Evolutionary conservation across 2,113 vertebrate species (phyloP), one percentile per base, ranked within the genome.

Genomic region (Eulemur macaco): DNA sequence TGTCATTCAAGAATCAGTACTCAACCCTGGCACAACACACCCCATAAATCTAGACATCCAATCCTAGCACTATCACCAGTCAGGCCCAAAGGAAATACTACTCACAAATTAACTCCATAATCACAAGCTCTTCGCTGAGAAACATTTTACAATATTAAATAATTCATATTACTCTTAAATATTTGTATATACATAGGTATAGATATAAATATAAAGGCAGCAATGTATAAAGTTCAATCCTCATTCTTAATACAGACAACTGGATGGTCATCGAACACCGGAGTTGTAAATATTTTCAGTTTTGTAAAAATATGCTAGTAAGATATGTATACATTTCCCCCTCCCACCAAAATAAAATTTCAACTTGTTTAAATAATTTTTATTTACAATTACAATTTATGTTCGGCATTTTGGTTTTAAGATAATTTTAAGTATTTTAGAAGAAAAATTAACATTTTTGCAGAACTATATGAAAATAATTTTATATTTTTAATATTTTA

Each of bases 141-240:
- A 69, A 96, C 34, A 89, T 45, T 63, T 85, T 85, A 89, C 54
- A 89, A 29, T 89, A 77, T 42, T 58, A 89, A 83, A 82, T 31
- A 31, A 92, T 95, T 85, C 64, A 80, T 73, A n/a, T 29, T 56
- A 17, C 8, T 83, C 23, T 88, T 34, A 64, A 85, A 58, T 50
- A 78, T 71, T 89, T 64, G 23, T 20, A 20, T 63, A 27, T 10
- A 31, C 39, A 10, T 78, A 78, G 31, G 39, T 64, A n/a, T 50
- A 63, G 73, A 74, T 81, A 86, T 34, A 96, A 93, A 73, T 54
- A 64, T 66, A 87, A 54, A 91, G 23, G 50, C 17, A 64, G 50
- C 39, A 63, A 63, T n/a, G 20, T n/a, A 54, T 80, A 39, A 66
- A 56, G 42, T 25, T 34, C 56, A 34, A 39, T 14, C 25, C 20